phyloP scores from a whole-genome alignment of 1,140 invertebrate genomes.

The Aphelenchoides fujianensis region DNA sequence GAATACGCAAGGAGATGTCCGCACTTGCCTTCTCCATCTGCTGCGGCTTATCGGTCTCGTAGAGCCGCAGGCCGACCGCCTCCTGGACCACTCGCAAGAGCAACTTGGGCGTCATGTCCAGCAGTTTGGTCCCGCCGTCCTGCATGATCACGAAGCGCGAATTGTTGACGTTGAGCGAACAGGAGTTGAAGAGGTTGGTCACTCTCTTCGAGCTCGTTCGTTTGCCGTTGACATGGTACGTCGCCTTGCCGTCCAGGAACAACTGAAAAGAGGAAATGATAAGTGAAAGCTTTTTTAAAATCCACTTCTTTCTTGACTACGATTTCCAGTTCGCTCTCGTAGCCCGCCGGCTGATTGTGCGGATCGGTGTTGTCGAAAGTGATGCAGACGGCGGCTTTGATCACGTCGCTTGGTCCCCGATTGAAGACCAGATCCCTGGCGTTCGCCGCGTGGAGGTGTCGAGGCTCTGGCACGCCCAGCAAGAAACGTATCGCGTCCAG shows the following conservation, averaged over 20 bases:
- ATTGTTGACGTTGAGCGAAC: conserved; percentile 97
- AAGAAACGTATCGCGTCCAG: conserved; percentile 96
- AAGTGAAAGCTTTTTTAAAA: not conserved
- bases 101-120: conserved; percentile 77
- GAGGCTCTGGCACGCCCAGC: conserved; percentile 74
- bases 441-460: conserved; percentile 8
- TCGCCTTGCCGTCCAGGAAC: conserved; percentile 72
- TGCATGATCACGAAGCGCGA: conserved; percentile 99
- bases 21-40: conserved; percentile 79
- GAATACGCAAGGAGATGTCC: too few relatives aligned
- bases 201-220: conserved; percentile 84
- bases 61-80: conserved; percentile 94
- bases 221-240: conserved; percentile 90
- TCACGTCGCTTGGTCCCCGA: conserved; percentile 90
- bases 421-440: conserved; percentile 78
- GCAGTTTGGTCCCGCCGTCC: conserved; percentile 95
- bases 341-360: conserved; percentile 80
- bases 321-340: conserved; percentile 87
- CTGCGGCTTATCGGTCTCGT: conserved; percentile 86
- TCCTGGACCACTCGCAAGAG: conserved; percentile 98
- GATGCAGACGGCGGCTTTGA: conserved; percentile 90
- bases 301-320: conserved; percentile 81
- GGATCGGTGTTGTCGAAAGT: conserved; percentile 85
- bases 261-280: conserved; percentile 63
- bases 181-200: conserved; percentile 88